phyloP scores from a whole-genome alignment of 1,140 invertebrate genomes.

The Drosophila tani region DNA sequence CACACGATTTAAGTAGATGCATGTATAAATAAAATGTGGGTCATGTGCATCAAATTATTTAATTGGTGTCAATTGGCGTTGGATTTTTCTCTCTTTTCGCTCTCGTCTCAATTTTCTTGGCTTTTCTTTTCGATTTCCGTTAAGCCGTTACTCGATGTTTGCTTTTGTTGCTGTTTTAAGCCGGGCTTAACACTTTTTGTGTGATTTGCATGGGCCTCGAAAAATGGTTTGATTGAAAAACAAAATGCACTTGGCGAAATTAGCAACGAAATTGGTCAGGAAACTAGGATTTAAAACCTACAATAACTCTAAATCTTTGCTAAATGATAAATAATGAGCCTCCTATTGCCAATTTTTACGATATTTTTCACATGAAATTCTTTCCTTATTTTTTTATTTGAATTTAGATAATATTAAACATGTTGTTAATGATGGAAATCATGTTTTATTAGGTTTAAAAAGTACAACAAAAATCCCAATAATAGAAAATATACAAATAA shows the following conservation, averaged over 20 bases:
- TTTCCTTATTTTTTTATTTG: no score
- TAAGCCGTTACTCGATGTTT: conserved; percentile 34
- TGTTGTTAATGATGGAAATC: not conserved
- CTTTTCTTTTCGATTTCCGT: conserved; percentile 43
- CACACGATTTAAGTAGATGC: conserved; percentile 17
- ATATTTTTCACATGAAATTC: no score
- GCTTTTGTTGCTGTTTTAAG: conserved; percentile 30
- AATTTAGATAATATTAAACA: no score
- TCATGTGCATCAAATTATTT: conserved; percentile 84
- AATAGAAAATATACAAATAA: not conserved
- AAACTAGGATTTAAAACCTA: no score
- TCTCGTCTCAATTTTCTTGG: conserved; percentile 41
- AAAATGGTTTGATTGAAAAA: conserved; percentile 18
- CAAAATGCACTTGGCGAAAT: conserved; percentile 14
- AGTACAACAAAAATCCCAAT: not conserved
- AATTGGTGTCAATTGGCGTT: conserved; percentile 80
- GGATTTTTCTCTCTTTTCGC: conserved; percentile 43
- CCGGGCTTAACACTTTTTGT: conserved; percentile 52
- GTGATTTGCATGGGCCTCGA: conserved; percentile 41
- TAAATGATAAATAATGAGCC: no score
- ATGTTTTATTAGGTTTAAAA: not conserved
- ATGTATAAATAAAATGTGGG: conserved; percentile 80
- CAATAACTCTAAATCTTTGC: no score
- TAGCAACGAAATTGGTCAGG: no score
- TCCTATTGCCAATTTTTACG: no score